phyloP scores from a whole-genome alignment of 2,113 vertebrate species.

The Zosterops hypoxanthus region DNA sequence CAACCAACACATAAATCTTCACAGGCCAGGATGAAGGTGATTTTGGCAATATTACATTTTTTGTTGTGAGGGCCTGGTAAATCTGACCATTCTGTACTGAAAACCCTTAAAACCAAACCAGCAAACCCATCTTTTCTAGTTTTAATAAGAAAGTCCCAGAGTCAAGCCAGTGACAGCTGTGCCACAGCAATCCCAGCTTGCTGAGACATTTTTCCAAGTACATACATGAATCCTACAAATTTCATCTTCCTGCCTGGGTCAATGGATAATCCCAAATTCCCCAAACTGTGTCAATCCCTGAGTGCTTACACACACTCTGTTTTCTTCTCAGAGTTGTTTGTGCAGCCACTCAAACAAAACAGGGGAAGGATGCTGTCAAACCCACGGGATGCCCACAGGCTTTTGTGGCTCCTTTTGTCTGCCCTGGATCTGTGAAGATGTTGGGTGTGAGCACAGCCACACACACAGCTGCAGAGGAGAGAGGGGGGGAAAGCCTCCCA shows the following conservation, averaged over 20 bases:
- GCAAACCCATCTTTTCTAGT: not conserved
- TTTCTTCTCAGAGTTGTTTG: not conserved
- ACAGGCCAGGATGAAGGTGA: not conserved
- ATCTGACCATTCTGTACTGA: not conserved
- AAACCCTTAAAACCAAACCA: not conserved
- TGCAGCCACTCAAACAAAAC: not conserved
- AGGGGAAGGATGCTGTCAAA: not conserved
- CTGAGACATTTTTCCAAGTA: fast-evolving
- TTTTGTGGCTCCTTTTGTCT: fast-evolving
- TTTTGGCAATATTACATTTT: not conserved
- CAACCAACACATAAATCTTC: not conserved
- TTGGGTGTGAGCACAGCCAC: not conserved
- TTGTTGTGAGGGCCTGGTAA: not conserved
- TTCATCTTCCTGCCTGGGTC: not conserved
- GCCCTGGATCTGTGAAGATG: fast-evolving
- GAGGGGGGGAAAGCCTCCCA: not conserved
- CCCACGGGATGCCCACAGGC: not conserved
- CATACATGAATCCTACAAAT: not conserved
- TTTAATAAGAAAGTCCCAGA: fast-evolving
- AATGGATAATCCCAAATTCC: not conserved
- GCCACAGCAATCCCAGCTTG: not conserved
- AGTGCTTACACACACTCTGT: not conserved
- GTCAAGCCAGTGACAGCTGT: no score
- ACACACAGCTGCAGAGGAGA: not conserved
- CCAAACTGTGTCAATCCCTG: not conserved